A percentile compares a stretch with the other conserved stretches of the same genome.
phyloP scores from a whole-genome alignment of 2,888 invertebrate genomes.

The Drosophila multiciliata region DNA sequence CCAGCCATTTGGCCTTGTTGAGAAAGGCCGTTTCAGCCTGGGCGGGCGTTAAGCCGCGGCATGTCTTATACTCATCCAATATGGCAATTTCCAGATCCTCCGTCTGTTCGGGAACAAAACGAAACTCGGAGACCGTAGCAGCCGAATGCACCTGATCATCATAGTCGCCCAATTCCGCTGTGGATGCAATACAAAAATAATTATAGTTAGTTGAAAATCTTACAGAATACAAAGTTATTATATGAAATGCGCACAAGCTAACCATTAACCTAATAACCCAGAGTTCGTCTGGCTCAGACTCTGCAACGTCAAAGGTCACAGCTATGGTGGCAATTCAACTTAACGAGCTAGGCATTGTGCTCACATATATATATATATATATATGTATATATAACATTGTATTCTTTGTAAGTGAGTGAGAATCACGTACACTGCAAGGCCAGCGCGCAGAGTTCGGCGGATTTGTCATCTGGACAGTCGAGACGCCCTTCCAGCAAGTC shows the following conservation, averaged over 20 bases:
- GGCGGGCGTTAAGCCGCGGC: conserved; percentile 95
- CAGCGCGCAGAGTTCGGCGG: conserved; percentile 95
- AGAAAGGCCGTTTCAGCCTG: conserved; percentile 97
- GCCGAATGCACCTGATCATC: conserved; percentile 96
- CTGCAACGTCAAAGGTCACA: conserved; percentile 31
- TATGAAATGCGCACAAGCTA: conserved; percentile 19
- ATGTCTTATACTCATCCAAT: conserved; percentile 95
- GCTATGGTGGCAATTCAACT: conserved; percentile 34
- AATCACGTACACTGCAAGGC: conserved; percentile 94
- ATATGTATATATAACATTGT: conserved; percentile 12
- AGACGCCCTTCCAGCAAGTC: conserved; percentile 96
- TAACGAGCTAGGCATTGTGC: conserved; percentile 32
- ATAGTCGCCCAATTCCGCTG: conserved; percentile 98
- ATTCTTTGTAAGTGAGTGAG: conserved; percentile 15
- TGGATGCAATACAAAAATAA: conserved; percentile 34
- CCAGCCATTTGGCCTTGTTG: conserved; percentile 98
- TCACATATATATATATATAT: background rate
- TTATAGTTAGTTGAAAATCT: background rate
- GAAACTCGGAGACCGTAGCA: conserved; percentile 98
- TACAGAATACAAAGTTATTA: conserved; percentile 7
- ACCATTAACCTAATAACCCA: conserved; percentile 28
- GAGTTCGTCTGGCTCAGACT: background rate
- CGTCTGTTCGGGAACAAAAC: conserved; percentile 97
- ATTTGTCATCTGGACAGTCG: conserved; percentile 94
- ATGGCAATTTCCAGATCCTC: conserved; percentile 98